phyloP scores from a whole-genome alignment of 2,888 invertebrate genomes.

The Lymantria dispar region DNA sequence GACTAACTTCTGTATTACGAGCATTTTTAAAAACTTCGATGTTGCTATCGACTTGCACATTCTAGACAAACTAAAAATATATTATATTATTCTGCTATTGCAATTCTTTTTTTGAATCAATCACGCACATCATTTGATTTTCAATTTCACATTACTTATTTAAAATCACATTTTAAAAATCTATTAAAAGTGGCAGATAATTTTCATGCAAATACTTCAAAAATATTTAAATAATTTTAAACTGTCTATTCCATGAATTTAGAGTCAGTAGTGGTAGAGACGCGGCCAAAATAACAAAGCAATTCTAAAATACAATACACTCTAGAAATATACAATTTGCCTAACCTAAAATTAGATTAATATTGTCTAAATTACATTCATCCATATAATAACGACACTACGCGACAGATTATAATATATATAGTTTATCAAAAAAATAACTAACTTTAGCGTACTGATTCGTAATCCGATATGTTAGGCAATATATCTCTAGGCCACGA shows the following conservation, averaged over 20 bases:
- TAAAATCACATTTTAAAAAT: too few relatives aligned
- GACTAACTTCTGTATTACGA: conserved; percentile 9
- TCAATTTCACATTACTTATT: too few relatives aligned
- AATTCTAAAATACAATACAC: conserved; percentile 30
- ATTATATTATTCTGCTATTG: too few relatives aligned
- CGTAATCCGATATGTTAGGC: conserved; percentile 75
- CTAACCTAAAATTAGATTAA: conserved; percentile 57
- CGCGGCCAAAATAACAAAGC: conserved; percentile 28
- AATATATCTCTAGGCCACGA: conserved; percentile 66
- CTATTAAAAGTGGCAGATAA: too few relatives aligned
- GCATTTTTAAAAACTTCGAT: too few relatives aligned
- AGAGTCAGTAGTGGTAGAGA: conserved; percentile 14
- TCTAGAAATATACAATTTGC: conserved; percentile 35
- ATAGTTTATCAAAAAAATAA: conserved; percentile 58
- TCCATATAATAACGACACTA: conserved; percentile 54
- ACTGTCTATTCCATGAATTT: background rate
- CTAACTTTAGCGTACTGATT: conserved; percentile 65
- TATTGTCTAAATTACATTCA: conserved; percentile 75
- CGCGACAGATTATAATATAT: conserved; percentile 64
- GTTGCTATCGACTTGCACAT: too few relatives aligned
- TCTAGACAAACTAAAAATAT: too few relatives aligned
- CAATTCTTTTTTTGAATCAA: too few relatives aligned
- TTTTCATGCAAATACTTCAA: too few relatives aligned
- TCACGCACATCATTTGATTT: too few relatives aligned
- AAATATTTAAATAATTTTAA: background rate